Base-by-base conservation (phyloP, 2,113 vertebrate genomes). In the Lepisosteus osseus region DNA sequence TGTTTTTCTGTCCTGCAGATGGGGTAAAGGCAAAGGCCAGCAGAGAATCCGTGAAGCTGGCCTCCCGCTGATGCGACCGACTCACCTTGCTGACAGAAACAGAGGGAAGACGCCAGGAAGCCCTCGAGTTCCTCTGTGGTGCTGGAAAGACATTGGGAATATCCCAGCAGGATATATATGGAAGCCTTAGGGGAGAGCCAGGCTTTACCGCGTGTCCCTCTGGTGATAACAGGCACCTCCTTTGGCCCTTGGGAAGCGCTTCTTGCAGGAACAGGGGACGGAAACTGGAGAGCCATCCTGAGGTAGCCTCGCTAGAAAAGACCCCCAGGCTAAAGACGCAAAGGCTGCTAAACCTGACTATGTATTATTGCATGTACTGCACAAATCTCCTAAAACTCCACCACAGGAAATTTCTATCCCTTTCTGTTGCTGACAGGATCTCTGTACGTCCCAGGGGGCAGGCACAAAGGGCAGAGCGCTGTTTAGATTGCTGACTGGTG, bases 181-280 rank as follows among this genome's bases (percentile, higher is more conserved):
- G 85, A 79, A 76, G 43, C 71, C 72, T 45, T 9, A 77, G 41
- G 74, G 63, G 64, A 57, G 59, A 29, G 66, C 72, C 74, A 61
- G 77, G 83, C 45, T 69, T 83, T 81, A 80, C 76, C 75, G 42
- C 9, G 5, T 51, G 47, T 5, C 47, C 47, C 51, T 3, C 63
- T 3, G 72, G 74, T 41, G 80, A 84, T 87, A 84, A 86, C 77
- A 73, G 75, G 73, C 77, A 76, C 82, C 77, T 80, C 62, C 78
- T 77, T 78, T 79, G 77, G 72, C 43, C 29, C 51, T 75, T 41
- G n/a, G 3, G 61, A 59, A 67, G 45, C 5, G 9, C 5, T 2
- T 51, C 5, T 54, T 72, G 71, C 17, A 40, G 55, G 15, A 61
- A 59, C 64, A 56, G 70, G 64, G 43, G 63, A 81, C 74, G 69